Percentiles rank a stretch among this genome's conserved stretches.
These are phyloP conservation scores for Psylliodes chrysocephalus DNA, from an alignment of 2,888 invertebrate species.

Conservation along the genomic window DNA sequence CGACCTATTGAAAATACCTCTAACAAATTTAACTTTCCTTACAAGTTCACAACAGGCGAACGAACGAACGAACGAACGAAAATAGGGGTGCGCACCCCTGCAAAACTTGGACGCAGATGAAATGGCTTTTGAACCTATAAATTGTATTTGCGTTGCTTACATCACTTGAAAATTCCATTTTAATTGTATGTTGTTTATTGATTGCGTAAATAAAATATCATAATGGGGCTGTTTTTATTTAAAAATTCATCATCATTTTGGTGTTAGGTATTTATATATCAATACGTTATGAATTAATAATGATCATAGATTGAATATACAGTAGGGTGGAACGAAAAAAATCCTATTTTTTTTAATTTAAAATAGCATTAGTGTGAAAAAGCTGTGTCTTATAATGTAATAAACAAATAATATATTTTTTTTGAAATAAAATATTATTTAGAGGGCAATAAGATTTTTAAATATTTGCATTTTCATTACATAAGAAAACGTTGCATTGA, in stretches of 20 bases:
- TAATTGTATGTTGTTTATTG: conserved; percentile 23
- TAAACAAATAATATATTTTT: too few species aligned
- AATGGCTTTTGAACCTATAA: conserved; percentile 33
- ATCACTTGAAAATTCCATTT: conserved; percentile 30
- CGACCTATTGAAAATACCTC: conserved; percentile 32
- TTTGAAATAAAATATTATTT: too few species aligned
- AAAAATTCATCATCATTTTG: neutral
- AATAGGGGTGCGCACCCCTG: conserved; percentile 31
- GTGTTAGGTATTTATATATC: too few species aligned
- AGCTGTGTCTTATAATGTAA: too few species aligned
- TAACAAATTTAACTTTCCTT: conserved; percentile 33
- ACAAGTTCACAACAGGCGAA: conserved; percentile 24
- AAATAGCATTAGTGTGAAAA: too few species aligned
- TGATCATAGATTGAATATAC: too few species aligned
- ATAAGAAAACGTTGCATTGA: too few species aligned
- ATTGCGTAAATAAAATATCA: neutral
- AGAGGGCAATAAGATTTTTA: too few species aligned
- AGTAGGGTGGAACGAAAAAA: too few species aligned
- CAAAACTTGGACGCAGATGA: conserved; percentile 26
- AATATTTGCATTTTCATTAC: too few species aligned
- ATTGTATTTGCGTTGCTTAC: conserved; percentile 31
- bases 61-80: conserved; percentile 21
- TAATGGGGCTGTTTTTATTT: neutral
- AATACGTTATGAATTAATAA: too few species aligned
- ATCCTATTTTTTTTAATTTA: too few species aligned